Percentiles rank a stretch among this genome's conserved stretches.
Evolutionary conservation across 2,797 vertebrate species (phyloP).

Genomic region (Poeciliopsis infans): DNA sequence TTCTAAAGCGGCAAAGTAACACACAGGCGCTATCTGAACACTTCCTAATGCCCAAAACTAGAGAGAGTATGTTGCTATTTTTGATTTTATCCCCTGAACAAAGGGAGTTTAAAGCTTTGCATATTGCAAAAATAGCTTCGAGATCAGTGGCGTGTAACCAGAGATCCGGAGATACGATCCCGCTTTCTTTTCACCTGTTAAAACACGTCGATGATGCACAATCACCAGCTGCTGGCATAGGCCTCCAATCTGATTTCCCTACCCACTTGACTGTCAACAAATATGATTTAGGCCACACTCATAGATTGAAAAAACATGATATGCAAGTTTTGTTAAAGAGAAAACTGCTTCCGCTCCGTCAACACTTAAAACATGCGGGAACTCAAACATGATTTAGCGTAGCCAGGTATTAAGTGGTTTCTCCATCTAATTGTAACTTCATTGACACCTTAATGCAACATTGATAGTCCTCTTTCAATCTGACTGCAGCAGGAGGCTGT

Average conservation of each 20-base stretch:
- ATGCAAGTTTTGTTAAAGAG: constrained; percentile 17
- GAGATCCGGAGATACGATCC: constrained; percentile 67
- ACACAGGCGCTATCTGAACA: constrained; percentile 33
- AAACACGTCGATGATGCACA: constrained; percentile 58
- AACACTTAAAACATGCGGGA: constrained; percentile 34
- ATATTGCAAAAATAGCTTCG: constrained; percentile 75
- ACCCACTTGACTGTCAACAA: constrained; percentile 50
- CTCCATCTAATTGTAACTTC: constrained; percentile 25
- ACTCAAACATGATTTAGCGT: constrained; percentile 59
- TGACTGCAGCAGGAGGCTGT: constrained; percentile 46
- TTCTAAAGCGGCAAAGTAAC: constrained; percentile 35
- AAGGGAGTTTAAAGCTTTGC: constrained; percentile 66
- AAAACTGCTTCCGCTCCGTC: constrained; percentile 22
- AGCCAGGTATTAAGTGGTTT: constrained; percentile 47
- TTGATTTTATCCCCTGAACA: constrained; percentile 66
- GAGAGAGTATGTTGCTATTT: constrained; percentile 76
- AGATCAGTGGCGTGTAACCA: constrained; percentile 64
- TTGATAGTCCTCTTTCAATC: constrained; percentile 9
- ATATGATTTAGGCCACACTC: constrained; percentile 30
- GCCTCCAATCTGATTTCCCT: constrained; percentile 62
- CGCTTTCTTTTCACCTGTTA: constrained; percentile 73
- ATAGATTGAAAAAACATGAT: constrained; percentile 6
- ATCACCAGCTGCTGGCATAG: constrained; percentile 43
- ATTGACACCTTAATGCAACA: constrained; percentile 10
- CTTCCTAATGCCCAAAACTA: constrained; percentile 60